Evolutionary conservation across 2,888 invertebrate species (phyloP), one percentile per base, ranked within the genome.

Genomic region (Dynastes grantii): DNA sequence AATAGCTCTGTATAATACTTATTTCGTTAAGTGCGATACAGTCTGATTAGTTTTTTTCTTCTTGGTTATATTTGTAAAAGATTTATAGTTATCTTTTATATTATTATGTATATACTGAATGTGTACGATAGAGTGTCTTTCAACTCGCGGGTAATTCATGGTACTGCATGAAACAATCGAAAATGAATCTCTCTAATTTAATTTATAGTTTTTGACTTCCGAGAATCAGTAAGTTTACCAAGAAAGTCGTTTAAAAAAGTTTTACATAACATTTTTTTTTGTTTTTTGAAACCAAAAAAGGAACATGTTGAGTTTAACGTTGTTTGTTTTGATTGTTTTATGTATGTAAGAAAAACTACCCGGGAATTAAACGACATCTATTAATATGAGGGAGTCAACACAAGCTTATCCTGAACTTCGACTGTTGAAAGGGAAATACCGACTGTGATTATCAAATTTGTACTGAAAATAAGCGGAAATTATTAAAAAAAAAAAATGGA

Each of bases 381-480:
- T 45, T 45, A 11, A 11, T 45, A 8, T 8, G 45, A 58, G 55
- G 16, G 22, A 58, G 55, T 29, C 9, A 53, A 75, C 16, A 61
- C 61, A 53, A 49, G 76, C 40, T 76, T 67, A 67, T 76, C 76
- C 55, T 67, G 67, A 76, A 76, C 37, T 76, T 67, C 37, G 78
- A 78, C 71, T 76, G 76, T 70, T 68, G 61, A 76, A 76, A 76
- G 63, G 78, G 63, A 78, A 68, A 76, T 63, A 79, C 40, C 67
- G 79, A 79, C 79, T 79, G 79, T 79, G 79, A 77, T 79, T 77
- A 76, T 77, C 76, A 79, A 79, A 77, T 77, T 77, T 75, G 77
- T 77, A 79, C 79, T 77, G 76, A 79, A 77, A 45, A 73, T 53
- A 77, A 76, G 58, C 45, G 70, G 37, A 77, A 77, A 73, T 71